phyloP scores from a whole-genome alignment of 2,797 vertebrate genomes.

The Schizothorax lantsangensis region DNA sequence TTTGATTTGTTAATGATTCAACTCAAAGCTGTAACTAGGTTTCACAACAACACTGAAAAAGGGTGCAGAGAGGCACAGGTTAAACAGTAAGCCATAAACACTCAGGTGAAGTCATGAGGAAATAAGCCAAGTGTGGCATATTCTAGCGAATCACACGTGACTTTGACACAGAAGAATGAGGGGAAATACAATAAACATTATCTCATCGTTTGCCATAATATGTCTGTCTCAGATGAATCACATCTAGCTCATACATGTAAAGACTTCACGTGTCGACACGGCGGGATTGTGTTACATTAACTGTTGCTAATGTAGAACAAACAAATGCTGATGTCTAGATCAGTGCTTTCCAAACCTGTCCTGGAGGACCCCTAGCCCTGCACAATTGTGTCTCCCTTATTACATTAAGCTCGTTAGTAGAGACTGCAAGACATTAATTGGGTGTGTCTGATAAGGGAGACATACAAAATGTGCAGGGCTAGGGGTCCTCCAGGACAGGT shows the following conservation, averaged over 20 bases:
- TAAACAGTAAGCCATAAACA: not conserved
- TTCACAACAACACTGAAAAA: conserved; percentile 31
- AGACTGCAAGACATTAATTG: too few species aligned
- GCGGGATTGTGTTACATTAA: not conserved
- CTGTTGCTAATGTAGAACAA: not conserved
- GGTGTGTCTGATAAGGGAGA: too few species aligned
- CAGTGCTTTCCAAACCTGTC: too few species aligned
- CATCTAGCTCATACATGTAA: not conserved
- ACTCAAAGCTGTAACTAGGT: conserved; percentile 48
- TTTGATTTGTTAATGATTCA: conserved; percentile 60
- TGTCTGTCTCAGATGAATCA: not conserved
- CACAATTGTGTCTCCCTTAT: too few species aligned
- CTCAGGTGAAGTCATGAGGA: conserved; percentile 2
- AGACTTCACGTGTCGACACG: not conserved
- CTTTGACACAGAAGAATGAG: not conserved
- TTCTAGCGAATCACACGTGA: conserved; percentile 1
- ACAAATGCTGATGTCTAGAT: not conserved
- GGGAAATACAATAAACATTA: not conserved
- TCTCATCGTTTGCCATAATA: not conserved
- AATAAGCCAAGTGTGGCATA: conserved; percentile 8
- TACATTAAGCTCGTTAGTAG: too few species aligned
- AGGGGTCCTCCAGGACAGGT: too few species aligned
- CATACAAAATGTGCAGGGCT: too few species aligned
- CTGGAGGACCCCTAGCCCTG: too few species aligned
- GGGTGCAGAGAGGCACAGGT: not conserved